phyloP scores from a whole-genome alignment of 2,797 vertebrate genomes.

The Scarus forsteni region DNA sequence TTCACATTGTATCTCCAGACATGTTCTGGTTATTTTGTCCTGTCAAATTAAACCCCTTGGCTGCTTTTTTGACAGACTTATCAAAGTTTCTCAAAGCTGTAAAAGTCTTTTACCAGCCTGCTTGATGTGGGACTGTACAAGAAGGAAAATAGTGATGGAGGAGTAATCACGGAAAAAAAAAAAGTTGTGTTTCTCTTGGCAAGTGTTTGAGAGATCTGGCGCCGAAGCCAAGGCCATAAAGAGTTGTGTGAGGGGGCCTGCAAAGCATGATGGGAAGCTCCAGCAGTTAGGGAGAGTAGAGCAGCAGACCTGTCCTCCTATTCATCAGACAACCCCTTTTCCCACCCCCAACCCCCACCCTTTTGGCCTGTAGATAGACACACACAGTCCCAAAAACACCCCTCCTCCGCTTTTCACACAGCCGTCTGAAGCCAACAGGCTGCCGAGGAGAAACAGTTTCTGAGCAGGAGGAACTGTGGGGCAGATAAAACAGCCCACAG shows the following conservation, averaged over 20 bases:
- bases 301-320: conserved; percentile 64
- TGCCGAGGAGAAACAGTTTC: conserved; percentile 52
- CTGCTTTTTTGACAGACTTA: conserved; percentile 22
- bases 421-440: conserved; percentile 67
- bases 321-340: conserved; percentile 55
- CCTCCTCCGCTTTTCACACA: conserved; percentile 81
- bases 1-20: conserved; percentile 26
- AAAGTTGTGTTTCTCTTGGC: conserved; percentile 76
- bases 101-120: conserved; percentile 37
- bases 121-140: conserved; percentile 47
- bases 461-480: conserved; percentile 51
- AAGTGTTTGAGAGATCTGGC: conserved; percentile 70
- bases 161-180: conserved; percentile 46
- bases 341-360: neutral
- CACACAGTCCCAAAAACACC: conserved; percentile 57
- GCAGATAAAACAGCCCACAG: conserved; percentile 67
- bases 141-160: conserved; percentile 55
- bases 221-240: conserved; percentile 72
- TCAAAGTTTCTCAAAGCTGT: conserved; percentile 26
- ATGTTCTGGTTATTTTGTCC: conserved; percentile 40
- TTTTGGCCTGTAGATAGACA: conserved; percentile 34
- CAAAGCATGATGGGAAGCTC: conserved; percentile 80
- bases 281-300: conserved; percentile 52
- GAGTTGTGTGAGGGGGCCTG: conserved; percentile 67
- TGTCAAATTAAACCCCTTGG: conserved; percentile 54